A percentile compares a stretch with the other conserved stretches of the same genome.
Evolutionary conservation across 2,113 vertebrate species (phyloP).

Genomic region (Corythoichthys haematopterus): DNA sequence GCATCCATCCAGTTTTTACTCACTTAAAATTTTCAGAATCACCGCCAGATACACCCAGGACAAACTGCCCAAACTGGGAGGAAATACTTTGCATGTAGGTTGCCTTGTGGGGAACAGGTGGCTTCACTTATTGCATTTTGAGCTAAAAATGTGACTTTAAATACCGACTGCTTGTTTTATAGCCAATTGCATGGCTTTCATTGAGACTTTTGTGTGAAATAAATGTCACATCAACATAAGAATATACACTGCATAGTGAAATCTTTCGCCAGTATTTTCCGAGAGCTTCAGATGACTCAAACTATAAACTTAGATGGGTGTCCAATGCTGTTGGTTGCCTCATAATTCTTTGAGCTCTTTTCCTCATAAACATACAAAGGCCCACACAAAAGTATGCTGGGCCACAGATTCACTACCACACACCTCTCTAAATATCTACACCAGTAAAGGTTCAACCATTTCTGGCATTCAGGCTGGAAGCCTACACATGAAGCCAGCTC

Average conservation of each 20-base stretch:
- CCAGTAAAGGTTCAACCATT: constrained; percentile 9
- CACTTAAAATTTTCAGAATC: neutral
- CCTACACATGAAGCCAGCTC: constrained; percentile 4
- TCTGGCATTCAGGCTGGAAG: constrained; percentile 3
- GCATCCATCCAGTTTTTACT: neutral
- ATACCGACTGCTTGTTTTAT: neutral
- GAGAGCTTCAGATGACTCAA: neutral
- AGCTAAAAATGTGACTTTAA: constrained; percentile 4
- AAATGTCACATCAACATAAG: neutral
- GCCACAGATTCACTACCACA: constrained; percentile 11
- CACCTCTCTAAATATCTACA: constrained; percentile 9
- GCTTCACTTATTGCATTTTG: neutral
- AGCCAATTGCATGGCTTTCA: neutral
- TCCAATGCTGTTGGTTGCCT: constrained; percentile 5
- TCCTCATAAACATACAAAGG: neutral
- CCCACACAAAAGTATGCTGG: constrained; percentile 10
- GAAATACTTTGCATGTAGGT: neutral
- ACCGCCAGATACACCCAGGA: neutral
- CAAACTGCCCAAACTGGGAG: neutral
- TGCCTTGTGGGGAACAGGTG: neutral
- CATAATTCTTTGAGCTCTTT: constrained; percentile 6
- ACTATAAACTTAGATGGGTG: neutral
- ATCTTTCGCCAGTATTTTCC: neutral
- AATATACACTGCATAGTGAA: neutral
- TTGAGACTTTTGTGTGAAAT: neutral